Base-by-base conservation (phyloP, 2,888 invertebrate genomes). In the Strigamia crassipes region DNA sequence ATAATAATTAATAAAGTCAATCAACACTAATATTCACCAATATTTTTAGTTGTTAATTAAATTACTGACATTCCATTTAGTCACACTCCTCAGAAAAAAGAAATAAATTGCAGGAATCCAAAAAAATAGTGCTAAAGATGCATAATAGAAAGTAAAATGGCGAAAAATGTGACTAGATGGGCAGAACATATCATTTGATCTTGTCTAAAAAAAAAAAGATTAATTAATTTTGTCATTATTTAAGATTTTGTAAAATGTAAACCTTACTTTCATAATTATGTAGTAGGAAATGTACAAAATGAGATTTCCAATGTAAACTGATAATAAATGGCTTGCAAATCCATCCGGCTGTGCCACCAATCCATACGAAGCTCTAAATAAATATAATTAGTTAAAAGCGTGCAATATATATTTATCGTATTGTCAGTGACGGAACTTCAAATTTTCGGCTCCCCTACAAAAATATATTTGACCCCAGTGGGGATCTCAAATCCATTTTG, bases 271-370 rank as follows among this genome's bases (percentile, higher is more conserved):
- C 94, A 95, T 94, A 5, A 91, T 87, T 73, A 95, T 92, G 87
- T 96, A 96, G 88, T 94, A 95, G 82, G 91, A 87, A 15, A 92
- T 92, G 88, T 96, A 96, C 6, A 96, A 89, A 83, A 95, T 89
- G 31, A 96, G 91, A 88, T 96, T 96, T 3, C 92, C 91, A 91
- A 96, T 93, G 85, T 96, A 92, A 38, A 96, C 91, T 1, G 92
- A 91, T 5, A 96, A 90, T 2, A 96, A 89, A 38, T 81, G 81
- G 61, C 81, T 66, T 38, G 81, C 82, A 77, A 82, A 80, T 42
- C 90, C 90, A 81, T 91, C 90, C 85, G 92, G 92, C 73, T 90
- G 88, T 84, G 88, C 89, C 1, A 92, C 86, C 6, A 92, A 86
- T 86, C 93, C 95, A 85, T 91, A 92, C 0, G 91, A 88, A 0